A percentile compares a stretch with the other conserved stretches of the same genome.
These are phyloP conservation scores for Anguilla obscura DNA, from an alignment of 2,797 vertebrate species.

Conservation along the genomic window DNA sequence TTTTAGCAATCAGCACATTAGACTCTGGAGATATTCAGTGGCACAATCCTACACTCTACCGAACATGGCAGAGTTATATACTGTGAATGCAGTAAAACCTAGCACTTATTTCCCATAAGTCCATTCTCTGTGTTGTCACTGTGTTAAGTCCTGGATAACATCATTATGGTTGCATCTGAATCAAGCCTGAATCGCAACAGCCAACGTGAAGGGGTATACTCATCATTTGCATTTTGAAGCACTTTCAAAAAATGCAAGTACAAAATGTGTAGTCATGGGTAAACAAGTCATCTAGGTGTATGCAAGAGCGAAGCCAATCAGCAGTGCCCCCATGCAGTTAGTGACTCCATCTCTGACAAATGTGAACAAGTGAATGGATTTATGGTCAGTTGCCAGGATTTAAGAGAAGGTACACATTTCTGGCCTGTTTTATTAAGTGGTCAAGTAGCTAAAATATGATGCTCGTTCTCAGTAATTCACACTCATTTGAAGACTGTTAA, in stretches of 20 bases:
- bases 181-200: not conserved
- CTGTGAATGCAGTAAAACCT: not conserved
- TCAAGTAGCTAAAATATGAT: not conserved
- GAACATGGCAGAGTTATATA: not conserved
- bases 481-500: not conserved
- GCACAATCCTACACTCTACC: not conserved
- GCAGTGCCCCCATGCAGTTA: not conserved
- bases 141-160: not conserved
- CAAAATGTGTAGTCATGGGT: not conserved
- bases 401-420: not conserved
- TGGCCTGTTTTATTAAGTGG: not conserved
- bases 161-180: not conserved
- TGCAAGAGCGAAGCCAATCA: not conserved
- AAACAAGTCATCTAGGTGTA: not conserved
- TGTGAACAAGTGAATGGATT: not conserved
- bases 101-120: not conserved
- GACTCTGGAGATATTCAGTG: not conserved
- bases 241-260: not conserved
- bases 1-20: not conserved
- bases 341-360: not conserved
- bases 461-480: not conserved
- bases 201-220: not conserved
- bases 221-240: not conserved
- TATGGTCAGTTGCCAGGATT: not conserved
- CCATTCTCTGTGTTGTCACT: not conserved